Evolutionary conservation across 2,888 invertebrate species (phyloP).

Genomic region (Lithosia quadra): DNA sequence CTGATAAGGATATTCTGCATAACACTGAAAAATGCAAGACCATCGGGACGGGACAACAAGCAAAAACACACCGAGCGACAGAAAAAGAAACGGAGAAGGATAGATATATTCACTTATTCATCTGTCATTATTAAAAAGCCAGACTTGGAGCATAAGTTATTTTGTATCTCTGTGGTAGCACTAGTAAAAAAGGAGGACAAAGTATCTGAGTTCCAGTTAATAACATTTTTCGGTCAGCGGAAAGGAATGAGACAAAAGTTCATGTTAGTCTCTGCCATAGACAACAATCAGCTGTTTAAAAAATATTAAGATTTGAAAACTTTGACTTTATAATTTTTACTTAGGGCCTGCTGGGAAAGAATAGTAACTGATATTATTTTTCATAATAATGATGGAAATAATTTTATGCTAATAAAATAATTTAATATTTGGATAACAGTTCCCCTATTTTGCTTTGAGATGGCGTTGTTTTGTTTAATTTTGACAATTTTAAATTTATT

Average conservation of each 20-base stretch:
- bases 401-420: not conserved
- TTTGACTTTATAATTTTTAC: too few relatives aligned
- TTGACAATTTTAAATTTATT: not conserved
- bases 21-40: constrained; percentile 71
- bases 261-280: constrained; percentile 52
- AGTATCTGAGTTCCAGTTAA: constrained; percentile 1
- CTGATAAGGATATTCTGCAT: constrained; percentile 69
- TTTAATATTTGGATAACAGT: not conserved
- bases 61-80: constrained; percentile 69
- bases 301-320: not conserved
- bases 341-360: not conserved
- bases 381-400: not conserved
- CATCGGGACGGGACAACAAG: constrained; percentile 73
- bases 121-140: constrained; percentile 6
- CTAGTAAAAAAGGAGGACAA: constrained; percentile 31
- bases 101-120: constrained; percentile 29
- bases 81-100: constrained; percentile 52
- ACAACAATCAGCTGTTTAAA: constrained; percentile 72
- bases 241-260: constrained; percentile 52
- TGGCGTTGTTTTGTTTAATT: constrained; percentile 5
- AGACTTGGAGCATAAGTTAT: constrained; percentile 38
- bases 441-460: not conserved
- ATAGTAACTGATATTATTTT: not conserved
- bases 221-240: not conserved
- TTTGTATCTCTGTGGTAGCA: constrained; percentile 30